phyloP scores from a whole-genome alignment of 2,888 invertebrate genomes.

The Torymus aiolomorphi region DNA sequence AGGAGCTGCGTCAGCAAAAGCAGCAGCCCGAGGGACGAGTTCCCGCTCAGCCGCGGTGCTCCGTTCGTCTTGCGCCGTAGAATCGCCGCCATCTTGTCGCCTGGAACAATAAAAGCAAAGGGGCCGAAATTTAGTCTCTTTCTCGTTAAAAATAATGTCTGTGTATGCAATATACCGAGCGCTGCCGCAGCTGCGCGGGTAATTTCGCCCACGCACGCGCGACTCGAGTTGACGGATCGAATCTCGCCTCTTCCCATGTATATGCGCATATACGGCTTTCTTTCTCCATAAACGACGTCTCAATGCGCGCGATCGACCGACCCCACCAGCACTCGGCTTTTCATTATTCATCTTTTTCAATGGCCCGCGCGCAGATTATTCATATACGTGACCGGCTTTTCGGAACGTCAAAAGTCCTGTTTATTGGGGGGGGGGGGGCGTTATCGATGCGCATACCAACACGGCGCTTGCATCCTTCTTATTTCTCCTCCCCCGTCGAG shows the following conservation, averaged over 20 bases:
- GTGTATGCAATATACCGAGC: too few species aligned
- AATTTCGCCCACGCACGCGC: too few species aligned
- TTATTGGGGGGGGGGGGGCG: neutral
- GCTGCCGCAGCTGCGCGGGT: too few species aligned
- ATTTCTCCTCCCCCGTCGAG: neutral
- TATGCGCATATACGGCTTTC: too few species aligned
- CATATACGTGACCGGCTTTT: constrained; percentile 23
- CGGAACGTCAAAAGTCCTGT: constrained; percentile 5
- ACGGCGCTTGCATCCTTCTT: neutral
- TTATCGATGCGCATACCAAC: constrained; percentile 13
- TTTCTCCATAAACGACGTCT: too few species aligned
- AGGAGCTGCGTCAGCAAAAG: neutral
- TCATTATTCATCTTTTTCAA: too few species aligned
- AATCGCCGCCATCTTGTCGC: constrained; percentile 94
- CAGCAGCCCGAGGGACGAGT: too few species aligned
- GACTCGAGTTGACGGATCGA: too few species aligned
- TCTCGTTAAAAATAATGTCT: neutral
- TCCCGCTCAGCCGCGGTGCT: constrained; percentile 61
- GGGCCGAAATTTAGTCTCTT: neutral
- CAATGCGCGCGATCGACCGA: too few species aligned
- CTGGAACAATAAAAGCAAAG: constrained; percentile 76
- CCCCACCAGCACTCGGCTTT: too few species aligned
- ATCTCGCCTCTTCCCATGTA: too few species aligned
- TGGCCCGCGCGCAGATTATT: constrained; percentile 1
- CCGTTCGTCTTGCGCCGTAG: constrained; percentile 84